Conservation (phyloP, 2,888 invertebrate species). For the Frankliniella fusca region DNA sequence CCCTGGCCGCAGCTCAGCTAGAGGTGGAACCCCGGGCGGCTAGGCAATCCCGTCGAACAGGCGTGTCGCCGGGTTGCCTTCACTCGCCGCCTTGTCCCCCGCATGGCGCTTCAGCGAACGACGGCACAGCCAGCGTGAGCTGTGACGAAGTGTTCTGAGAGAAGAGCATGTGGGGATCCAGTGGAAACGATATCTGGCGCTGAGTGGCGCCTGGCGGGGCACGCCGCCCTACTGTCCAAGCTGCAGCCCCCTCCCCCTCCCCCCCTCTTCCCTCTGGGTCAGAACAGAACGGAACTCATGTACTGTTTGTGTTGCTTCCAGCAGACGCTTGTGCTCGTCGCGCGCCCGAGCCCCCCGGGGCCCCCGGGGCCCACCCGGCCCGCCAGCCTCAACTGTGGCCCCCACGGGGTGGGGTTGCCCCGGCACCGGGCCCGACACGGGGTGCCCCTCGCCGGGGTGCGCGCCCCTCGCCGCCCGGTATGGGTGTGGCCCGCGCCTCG, state of each 20-base stretch:
- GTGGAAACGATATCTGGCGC: neutral
- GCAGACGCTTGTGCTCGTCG: neutral
- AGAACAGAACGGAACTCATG: neutral
- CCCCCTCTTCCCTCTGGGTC: neutral
- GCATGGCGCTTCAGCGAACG: no score
- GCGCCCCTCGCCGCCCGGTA: neutral
- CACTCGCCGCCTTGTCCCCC: no score
- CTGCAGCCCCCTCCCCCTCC: neutral
- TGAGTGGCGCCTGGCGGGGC: neutral
- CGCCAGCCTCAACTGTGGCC: conserved; percentile 15
- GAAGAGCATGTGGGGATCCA: no score
- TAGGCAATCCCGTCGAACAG: no score
- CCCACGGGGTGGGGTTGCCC: conserved; percentile 1
- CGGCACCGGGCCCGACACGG: neutral
- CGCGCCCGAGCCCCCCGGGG: neutral
- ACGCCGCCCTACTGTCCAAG: neutral
- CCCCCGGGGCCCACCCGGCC: neutral
- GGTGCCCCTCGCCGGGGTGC: neutral
- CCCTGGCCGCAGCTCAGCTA: no score
- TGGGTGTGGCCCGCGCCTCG: neutral
- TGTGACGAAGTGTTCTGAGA: no score
- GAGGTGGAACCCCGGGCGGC: no score
- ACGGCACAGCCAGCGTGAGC: no score
- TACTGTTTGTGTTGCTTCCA: conserved; percentile 15
- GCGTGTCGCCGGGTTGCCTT: no score